These are phyloP conservation scores for Hypothenemus hampei DNA, from an alignment of 1,140 invertebrate genomes.

Conservation along the genomic window DNA sequence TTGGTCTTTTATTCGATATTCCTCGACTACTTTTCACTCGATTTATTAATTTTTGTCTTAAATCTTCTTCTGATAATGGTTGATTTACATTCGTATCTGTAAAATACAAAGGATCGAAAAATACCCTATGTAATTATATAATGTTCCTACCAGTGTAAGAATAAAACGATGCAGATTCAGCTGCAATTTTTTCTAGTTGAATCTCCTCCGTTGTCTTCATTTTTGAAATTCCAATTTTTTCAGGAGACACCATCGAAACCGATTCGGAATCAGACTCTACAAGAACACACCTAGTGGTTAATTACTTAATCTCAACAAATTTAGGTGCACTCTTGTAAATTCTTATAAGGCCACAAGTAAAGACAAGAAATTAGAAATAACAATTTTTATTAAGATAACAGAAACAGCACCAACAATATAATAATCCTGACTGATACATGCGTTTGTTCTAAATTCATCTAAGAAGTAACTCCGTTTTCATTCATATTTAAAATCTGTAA, in stretches of 20 bases:
- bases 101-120: background rate
- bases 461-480: background rate
- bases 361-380: too few relatives aligned
- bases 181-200: slow-evolving; percentile 61
- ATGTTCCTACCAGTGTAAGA: slow-evolving; percentile 48
- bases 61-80: too few relatives aligned
- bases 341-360: background rate
- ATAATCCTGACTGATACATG: too few relatives aligned
- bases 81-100: too few relatives aligned
- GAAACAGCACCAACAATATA: too few relatives aligned
- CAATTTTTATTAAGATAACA: too few relatives aligned
- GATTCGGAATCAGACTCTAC: slow-evolving; percentile 69
- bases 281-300: slow-evolving; percentile 54
- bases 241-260: slow-evolving; percentile 54
- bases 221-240: slow-evolving; percentile 48
- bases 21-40: too few relatives aligned
- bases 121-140: background rate
- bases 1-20: too few relatives aligned
- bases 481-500: background rate
- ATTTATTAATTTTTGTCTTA: too few relatives aligned
- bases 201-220: slow-evolving; percentile 63
- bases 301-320: too few relatives aligned
- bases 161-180: slow-evolving; percentile 62
- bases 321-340: slow-evolving; percentile 42
- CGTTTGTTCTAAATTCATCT: background rate